Evolutionary conservation across 2,113 vertebrate species (phyloP), one percentile per base, ranked within the genome.

Genomic region (Hucho hucho): DNA sequence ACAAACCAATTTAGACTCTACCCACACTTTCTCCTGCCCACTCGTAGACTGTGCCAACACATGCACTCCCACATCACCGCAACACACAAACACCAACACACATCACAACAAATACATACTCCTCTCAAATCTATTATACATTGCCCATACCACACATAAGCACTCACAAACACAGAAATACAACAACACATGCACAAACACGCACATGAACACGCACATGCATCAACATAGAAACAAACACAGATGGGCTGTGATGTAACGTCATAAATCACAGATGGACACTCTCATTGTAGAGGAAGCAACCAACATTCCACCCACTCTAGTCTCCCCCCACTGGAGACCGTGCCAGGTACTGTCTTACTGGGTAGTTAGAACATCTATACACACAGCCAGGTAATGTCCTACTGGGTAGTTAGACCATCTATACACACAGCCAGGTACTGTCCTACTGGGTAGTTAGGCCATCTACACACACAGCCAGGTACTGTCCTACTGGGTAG

Each of bases 141-240:
- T 9, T 22, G 20, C 20, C 59, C 20, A 24, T 9, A 24, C 6
- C 25, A 64, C 66, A 70, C 68, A 37, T 61, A 43, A 9, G 22
- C 13, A 59, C 16, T 6, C 26, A 26, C 12, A 56, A 3, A 29
- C 53, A 59, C 26, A 49, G 4, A n/a, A 4, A 18, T n/a, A n/a
- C 18, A 37, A 20, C n/a, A 3, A 37, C 28, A 59, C 6, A 25
- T 5, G 16, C 69, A 24, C 69, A 70, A 22, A 25, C 46, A 70
- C n/a, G 16, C 22, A 71, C 16, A 76, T 53, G 75, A 75, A 89
- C 92, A 89, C 87, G 93, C 92, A 70, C 14, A 77, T 56, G 74
- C 76, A 89, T 92, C 89, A 87, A 93, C 93, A 78, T 32, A 63
- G 1, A 53, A 3, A 18, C 16, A 43, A 11, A 25, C 53, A 78